Evolutionary conservation across 2,888 invertebrate genomes (phyloP).

Genomic region (Lobophora halterata): DNA sequence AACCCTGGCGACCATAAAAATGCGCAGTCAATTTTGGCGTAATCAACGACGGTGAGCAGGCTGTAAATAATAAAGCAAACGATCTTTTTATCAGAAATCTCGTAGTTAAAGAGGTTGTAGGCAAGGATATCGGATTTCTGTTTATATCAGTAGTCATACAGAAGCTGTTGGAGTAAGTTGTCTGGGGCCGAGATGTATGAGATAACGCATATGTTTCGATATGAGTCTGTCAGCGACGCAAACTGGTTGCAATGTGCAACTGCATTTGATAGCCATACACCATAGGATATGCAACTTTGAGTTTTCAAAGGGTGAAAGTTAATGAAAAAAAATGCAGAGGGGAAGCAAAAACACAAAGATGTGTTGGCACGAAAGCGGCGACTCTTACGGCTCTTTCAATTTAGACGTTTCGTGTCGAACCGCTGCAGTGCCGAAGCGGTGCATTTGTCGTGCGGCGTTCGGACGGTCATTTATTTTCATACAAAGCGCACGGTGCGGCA

Average conservation of each 20-base stretch:
- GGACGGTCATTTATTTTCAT: no score
- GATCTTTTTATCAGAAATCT: constrained; percentile 67
- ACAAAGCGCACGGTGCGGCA: no score
- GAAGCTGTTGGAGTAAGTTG: constrained; percentile 62
- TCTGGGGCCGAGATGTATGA: constrained; percentile 52
- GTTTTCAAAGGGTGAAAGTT: neutral
- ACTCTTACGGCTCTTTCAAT: no score
- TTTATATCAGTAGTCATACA: constrained; percentile 66
- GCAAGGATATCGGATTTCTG: constrained; percentile 73
- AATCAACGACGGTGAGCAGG: constrained; percentile 44
- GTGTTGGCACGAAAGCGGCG: no score
- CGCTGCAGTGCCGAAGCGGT: no score
- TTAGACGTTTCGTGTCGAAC: no score
- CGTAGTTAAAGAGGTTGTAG: constrained; percentile 59
- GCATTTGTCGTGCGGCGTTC: no score
- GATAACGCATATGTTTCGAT: constrained; percentile 49
- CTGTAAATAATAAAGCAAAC: constrained; percentile 69
- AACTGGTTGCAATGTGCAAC: neutral
- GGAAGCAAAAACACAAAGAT: no score
- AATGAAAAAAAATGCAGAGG: no score
- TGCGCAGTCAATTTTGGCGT: constrained; percentile 55
- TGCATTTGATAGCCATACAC: neutral
- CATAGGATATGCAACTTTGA: neutral
- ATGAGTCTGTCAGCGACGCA: constrained; percentile 38
- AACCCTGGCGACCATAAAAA: constrained; percentile 19